Evolutionary conservation across 2,797 vertebrate genomes (phyloP).

Genomic region (Hemitrygon akajei): DNA sequence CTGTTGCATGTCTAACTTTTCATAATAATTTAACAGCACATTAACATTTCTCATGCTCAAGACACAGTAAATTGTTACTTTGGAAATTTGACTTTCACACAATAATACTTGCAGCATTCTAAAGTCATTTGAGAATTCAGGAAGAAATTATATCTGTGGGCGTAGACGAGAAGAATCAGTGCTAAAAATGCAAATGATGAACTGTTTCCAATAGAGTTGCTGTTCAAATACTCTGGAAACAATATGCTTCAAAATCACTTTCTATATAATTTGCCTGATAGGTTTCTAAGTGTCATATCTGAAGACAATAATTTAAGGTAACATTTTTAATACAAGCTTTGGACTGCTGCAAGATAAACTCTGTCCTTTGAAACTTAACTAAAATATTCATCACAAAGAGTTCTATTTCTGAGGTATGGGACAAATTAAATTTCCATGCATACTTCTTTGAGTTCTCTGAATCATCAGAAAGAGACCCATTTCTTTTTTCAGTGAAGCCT

Average conservation of each 20-base stretch:
- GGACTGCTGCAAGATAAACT: neutral
- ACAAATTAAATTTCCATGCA: neutral
- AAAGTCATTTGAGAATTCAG: neutral
- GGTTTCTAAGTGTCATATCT: constrained; percentile 1
- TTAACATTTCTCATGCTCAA: neutral
- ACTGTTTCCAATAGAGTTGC: neutral
- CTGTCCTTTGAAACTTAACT: neutral
- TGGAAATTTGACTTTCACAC: neutral
- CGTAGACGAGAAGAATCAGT: neutral
- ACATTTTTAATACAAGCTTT: neutral
- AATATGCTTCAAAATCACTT: constrained; percentile 11
- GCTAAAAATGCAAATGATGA: neutral
- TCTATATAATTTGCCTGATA: neutral
- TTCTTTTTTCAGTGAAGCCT: neutral
- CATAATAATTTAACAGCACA: neutral
- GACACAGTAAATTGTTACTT: neutral
- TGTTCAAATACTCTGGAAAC: neutral
- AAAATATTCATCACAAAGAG: neutral
- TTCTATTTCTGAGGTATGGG: neutral
- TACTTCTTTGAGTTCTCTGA: neutral
- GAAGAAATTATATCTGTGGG: neutral
- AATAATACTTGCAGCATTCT: neutral
- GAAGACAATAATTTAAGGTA: neutral
- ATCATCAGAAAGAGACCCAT: neutral
- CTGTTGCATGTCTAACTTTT: neutral